Evolutionary conservation across 2,888 invertebrate species (phyloP).

Genomic region (Agrochola circellaris): DNA sequence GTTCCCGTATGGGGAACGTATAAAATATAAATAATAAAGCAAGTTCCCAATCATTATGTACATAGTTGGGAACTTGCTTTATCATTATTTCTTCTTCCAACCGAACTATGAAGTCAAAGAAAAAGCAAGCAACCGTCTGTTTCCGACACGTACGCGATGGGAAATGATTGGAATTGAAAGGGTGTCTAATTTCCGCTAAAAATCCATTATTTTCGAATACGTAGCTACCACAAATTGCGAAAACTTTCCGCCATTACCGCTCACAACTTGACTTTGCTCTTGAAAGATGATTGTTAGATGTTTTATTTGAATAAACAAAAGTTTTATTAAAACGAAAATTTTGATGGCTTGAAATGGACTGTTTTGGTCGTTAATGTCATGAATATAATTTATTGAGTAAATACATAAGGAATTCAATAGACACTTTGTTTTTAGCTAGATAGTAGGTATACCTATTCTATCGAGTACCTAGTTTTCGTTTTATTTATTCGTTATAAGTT

Average conservation of each 20-base stretch:
- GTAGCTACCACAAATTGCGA: constrained; percentile 76
- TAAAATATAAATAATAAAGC: constrained; percentile 1
- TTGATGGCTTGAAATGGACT: constrained; percentile 33
- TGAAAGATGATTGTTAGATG: constrained; percentile 71
- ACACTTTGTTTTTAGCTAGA: not conserved
- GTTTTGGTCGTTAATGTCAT: constrained; percentile 39
- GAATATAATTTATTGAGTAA: constrained; percentile 34
- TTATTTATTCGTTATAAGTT: not conserved
- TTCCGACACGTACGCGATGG: constrained; percentile 59
- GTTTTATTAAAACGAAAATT: constrained; percentile 65
- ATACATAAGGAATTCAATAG: not conserved
- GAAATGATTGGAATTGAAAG: constrained; percentile 68
- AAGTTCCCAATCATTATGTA: not conserved
- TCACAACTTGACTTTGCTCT: constrained; percentile 70
- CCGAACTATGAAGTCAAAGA: constrained; percentile 29
- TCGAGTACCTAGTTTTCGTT: not conserved
- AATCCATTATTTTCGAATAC: constrained; percentile 77
- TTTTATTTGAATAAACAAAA: constrained; percentile 74
- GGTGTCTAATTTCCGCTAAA: constrained; percentile 80
- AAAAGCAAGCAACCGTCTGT: constrained; percentile 53
- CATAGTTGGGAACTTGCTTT: not conserved
- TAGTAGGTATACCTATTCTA: not conserved
- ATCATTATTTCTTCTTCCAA: constrained; percentile 17
- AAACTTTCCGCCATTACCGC: constrained; percentile 80
- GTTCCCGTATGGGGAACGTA: too few relatives aligned